Conservation (phyloP, 2,113 vertebrate species). For the Perca schrenkii region DNA sequence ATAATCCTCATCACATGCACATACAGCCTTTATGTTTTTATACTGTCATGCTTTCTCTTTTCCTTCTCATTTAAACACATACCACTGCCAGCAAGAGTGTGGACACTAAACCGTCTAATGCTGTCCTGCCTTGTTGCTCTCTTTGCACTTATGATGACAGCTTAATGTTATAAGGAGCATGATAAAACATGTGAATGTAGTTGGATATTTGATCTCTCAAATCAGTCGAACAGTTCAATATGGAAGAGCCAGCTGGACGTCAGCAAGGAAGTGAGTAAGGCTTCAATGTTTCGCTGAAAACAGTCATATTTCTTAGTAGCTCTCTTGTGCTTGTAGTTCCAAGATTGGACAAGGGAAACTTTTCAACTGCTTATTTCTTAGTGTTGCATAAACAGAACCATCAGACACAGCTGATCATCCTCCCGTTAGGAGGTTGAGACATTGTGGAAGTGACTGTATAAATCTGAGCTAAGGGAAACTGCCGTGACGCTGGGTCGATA, state of each 20-base stretch:
- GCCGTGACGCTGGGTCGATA: neutral
- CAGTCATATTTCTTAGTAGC: slow-evolving; percentile 49
- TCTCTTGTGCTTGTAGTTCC: slow-evolving; percentile 41
- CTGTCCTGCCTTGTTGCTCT: neutral
- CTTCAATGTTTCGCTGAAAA: slow-evolving; percentile 21
- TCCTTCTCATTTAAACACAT: too few relatives aligned
- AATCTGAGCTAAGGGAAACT: neutral
- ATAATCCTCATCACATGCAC: too few relatives aligned
- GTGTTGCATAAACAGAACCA: neutral
- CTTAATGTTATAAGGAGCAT: neutral
- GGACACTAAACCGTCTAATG: too few relatives aligned
- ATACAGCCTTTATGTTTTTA: too few relatives aligned
- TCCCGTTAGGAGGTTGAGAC: neutral
- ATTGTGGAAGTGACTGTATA: neutral
- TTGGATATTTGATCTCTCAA: neutral
- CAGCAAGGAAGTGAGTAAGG: neutral
- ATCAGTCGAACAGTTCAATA: neutral
- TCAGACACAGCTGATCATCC: neutral
- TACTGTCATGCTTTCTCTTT: too few relatives aligned
- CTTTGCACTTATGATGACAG: neutral
- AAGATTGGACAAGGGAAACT: neutral
- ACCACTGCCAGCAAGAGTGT: too few relatives aligned
- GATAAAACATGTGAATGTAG: neutral
- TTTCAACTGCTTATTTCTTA: neutral
- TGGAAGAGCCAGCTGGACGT: slow-evolving; percentile 9